phyloP scores from a whole-genome alignment of 2,113 vertebrate genomes.

The Centrocercus urophasianus region DNA sequence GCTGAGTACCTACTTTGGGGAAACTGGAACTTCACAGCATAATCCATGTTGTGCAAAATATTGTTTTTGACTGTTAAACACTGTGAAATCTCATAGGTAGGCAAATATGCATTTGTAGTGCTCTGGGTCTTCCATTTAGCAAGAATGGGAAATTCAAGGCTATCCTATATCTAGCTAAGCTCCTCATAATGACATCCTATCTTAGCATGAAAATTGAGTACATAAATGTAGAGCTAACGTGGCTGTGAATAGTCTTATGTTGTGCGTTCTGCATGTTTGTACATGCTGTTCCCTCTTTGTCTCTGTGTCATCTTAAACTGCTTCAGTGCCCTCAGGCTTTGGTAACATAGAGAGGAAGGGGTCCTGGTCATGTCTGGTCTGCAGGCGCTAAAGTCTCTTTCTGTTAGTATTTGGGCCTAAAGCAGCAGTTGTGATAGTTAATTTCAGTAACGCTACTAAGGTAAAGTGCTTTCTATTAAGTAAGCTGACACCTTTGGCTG shows the following conservation, averaged over 20 bases:
- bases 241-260: not conserved
- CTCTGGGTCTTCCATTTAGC: not conserved
- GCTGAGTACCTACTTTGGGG: not conserved
- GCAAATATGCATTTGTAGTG: not conserved
- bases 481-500: not conserved
- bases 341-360: not conserved
- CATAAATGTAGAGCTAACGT: not conserved
- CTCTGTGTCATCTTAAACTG: not conserved
- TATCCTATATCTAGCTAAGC: not conserved
- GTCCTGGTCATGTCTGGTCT: not conserved
- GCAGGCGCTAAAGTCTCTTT: not conserved
- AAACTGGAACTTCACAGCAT: slow-evolving; percentile 16
- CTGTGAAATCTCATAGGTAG: not conserved
- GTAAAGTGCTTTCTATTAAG: not conserved
- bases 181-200: not conserved
- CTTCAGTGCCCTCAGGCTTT: not conserved
- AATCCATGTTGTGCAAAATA: not conserved
- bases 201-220: not conserved
- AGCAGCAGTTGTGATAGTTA: not conserved
- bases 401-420: not conserved
- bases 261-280: not conserved
- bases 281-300: not conserved
- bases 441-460: not conserved
- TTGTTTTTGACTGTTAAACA: slow-evolving; percentile 7
- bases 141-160: not conserved